phyloP scores from a whole-genome alignment of 2,797 vertebrate genomes.

The Mycteria americana region DNA sequence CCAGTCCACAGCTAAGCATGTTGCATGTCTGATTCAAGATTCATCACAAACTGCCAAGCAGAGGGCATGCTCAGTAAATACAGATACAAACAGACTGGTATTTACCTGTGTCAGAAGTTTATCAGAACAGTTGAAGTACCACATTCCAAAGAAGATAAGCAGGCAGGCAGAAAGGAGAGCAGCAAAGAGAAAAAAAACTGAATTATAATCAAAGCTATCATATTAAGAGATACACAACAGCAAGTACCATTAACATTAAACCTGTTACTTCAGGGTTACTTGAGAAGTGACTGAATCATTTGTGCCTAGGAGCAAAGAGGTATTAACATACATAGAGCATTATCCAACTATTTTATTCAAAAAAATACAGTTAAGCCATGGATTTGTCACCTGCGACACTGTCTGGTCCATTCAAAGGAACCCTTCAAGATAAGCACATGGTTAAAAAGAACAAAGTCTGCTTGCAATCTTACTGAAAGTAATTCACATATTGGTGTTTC shows the following conservation, averaged over 20 bases:
- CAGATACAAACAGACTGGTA: background rate
- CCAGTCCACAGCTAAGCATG: background rate
- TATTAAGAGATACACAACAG: background rate
- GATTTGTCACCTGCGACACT: background rate
- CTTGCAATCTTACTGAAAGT: background rate
- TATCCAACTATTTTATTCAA: background rate
- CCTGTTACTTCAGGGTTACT: background rate
- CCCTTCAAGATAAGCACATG: background rate
- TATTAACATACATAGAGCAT: background rate
- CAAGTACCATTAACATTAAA: background rate
- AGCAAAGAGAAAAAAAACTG: background rate
- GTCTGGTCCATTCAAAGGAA: background rate
- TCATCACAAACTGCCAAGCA: background rate
- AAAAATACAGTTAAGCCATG: background rate
- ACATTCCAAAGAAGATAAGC: conserved; percentile 29
- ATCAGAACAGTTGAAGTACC: conserved; percentile 14
- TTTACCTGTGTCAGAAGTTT: conserved; percentile 47
- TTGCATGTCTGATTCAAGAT: background rate
- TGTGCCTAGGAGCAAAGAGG: background rate
- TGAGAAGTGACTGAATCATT: background rate
- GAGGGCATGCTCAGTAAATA: background rate
- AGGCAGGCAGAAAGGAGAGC: background rate
- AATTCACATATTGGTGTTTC: background rate
- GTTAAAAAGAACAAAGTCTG: background rate
- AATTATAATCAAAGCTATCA: background rate